Conservation (phyloP, 2,888 invertebrate species). For the Dusona sp. region DNA sequence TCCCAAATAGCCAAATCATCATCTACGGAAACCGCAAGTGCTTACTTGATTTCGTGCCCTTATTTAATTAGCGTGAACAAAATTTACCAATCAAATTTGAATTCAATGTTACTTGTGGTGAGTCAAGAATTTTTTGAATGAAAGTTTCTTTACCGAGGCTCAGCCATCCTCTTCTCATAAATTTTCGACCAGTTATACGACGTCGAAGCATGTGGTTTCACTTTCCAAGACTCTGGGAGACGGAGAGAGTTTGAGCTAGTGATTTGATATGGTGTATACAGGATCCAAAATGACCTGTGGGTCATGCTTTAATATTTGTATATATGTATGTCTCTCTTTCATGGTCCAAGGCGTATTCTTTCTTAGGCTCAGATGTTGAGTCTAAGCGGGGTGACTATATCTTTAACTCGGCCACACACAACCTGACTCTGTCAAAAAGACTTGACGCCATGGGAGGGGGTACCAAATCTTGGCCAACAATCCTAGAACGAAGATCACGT, state of each 20-base stretch:
- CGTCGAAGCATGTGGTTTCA: conserved; percentile 63
- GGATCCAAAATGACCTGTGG: conserved; percentile 25
- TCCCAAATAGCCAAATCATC: conserved; percentile 38
- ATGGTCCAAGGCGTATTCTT: conserved; percentile 5
- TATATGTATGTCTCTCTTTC: conserved; percentile 25
- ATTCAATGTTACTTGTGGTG: not conserved
- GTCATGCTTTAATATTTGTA: conserved; percentile 24
- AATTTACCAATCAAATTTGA: not conserved
- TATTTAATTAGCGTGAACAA: not conserved
- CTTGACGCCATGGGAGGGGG: conserved; percentile 29
- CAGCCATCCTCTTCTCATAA: conserved; percentile 55
- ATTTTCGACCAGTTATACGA: conserved; percentile 48
- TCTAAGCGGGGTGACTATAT: conserved; percentile 59
- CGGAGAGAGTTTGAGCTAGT: conserved; percentile 40
- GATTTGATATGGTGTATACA: conserved; percentile 52
- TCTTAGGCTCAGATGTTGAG: conserved; percentile 37
- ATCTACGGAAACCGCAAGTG: not conserved
- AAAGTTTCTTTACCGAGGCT: not conserved
- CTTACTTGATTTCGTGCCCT: not conserved
- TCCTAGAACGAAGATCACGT: conserved; percentile 55
- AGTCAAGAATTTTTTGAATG: not conserved
- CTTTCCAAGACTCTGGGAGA: conserved; percentile 41
- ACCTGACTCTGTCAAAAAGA: conserved; percentile 38
- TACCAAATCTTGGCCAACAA: conserved; percentile 22
- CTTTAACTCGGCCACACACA: conserved; percentile 31